These are phyloP conservation scores for Hemichromis elongatus DNA, from an alignment of 2,113 vertebrate species.

Conservation along the genomic window DNA sequence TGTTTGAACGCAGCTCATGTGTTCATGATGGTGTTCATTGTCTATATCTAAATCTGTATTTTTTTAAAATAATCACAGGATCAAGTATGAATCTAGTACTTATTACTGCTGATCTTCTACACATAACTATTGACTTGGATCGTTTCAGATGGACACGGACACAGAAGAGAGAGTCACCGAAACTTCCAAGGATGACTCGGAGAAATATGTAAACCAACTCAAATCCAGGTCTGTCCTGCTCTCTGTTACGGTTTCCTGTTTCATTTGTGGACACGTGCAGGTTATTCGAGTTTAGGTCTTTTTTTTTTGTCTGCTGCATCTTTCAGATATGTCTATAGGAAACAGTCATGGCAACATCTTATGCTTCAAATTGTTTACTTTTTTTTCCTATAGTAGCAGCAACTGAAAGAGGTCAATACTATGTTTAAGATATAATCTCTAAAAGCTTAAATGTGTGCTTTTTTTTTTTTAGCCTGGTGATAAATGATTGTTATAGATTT, in stretches of 20 bases:
- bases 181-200: constrained; percentile 28
- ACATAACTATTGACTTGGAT: not conserved
- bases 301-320: not conserved
- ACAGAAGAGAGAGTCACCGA: constrained; percentile 42
- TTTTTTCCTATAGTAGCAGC: not conserved
- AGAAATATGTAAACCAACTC: constrained; percentile 29
- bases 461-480: not conserved
- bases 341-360: not conserved
- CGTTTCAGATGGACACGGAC: constrained; percentile 66
- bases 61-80: not conserved
- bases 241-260: not conserved
- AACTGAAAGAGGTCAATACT: not conserved
- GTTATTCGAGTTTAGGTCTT: not conserved
- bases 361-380: not conserved
- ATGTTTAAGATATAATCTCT: not conserved
- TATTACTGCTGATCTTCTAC: not conserved
- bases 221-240: constrained; percentile 53
- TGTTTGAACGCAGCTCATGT: not conserved
- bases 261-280: not conserved
- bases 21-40: not conserved
- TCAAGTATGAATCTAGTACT: not conserved
- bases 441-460: not conserved
- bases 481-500: not conserved
- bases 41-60: not conserved
- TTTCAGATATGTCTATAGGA: not conserved